Base-by-base conservation (phyloP, 2,888 invertebrate species). In the Alsophila aescularia region DNA sequence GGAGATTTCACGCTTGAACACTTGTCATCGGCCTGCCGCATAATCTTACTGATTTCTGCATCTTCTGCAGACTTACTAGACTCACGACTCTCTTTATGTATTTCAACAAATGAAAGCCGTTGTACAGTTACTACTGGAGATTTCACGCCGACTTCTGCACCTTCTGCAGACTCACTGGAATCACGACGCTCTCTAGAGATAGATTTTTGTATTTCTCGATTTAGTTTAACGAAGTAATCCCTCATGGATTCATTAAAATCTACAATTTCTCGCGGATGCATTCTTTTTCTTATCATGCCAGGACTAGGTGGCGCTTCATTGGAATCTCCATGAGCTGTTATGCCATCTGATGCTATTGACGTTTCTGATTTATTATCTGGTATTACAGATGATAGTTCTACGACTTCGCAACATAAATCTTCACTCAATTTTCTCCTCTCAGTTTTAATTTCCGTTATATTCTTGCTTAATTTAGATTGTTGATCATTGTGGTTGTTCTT, bases 321-420 rank as follows among this genome's bases (percentile, higher is more conserved):
- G 0, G 67, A 62, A 36, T 80, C 77, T 0, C 83, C 84, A 27
- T 87, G 87, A 0, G 74, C 89, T 15, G 75, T 86, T 14, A 88
- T 87, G 1, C 83, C 85, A n/a, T 72, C 45, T 2, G 84, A 82
- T 2, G 66, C 64, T 52, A 88, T 82, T 8, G 87, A 81, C 31
- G 58, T 72, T 7, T 79, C 80, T 1, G 76, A 76, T 37, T 63
- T 64, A 0, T 27, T 37, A 24, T 67, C 67, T 49, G 32, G 35
- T 57, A 13, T 34, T 8, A 54, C 35, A 31, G 8, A 2, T 7
- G 8, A 2, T 7, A 54, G 51, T 21, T 49, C 34, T 13, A 57
- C 12, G 5, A 35, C n/a, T 10, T 35, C 14, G 24, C 24, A 7
- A 35, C 13, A 13, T 18, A 13, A 9, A 35, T 21, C 12, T 13